Evolutionary conservation across 2,113 vertebrate genomes (phyloP), one percentile per base, ranked within the genome.

Genomic region (Hippolais icterina): DNA sequence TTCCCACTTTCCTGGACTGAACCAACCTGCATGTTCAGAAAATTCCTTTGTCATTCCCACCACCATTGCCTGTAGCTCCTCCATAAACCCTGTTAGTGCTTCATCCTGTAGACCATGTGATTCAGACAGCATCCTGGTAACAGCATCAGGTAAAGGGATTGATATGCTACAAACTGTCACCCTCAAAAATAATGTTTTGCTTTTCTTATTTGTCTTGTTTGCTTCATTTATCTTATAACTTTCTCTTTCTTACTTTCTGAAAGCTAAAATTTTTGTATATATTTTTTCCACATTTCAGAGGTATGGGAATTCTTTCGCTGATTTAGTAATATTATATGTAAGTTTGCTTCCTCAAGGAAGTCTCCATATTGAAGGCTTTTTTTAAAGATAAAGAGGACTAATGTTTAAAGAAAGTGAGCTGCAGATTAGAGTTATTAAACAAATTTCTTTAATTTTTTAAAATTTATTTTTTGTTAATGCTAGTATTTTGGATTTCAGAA

Each of bases 71-170:
- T 98, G 97, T 99, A 98, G 98, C 97, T 98, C 98, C 98, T 98
- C 98, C 98, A 98, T 99, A 98, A 98, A 98, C 98, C 98, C 98
- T 97, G 96, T 98, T 99, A 99, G 98, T 97, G 97, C 98, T 98
- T 97, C 99, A 98, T 98, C 98, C 98, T 97, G 98, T 99, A 99
- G 98, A 97, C 97, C 99, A 98, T 97, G 98, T 98, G 98, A 98
- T 98, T 98, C 98, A 98, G 99, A 98, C 99, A 99, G 98, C 98
- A 98, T 99, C 98, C 99, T 99, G 99, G 99, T 99, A 99, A 98
- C 99, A 99, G 99, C 99, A 98, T 99, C 99, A 99, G 99, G 99
- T 99, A 99, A 99, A 98, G 98, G 98, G 98, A 97, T 98, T 97
- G 94, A 97, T 98, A 97, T 98, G 94, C 96, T 98, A 78, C 89